Percentiles rank a stretch among this genome's conserved stretches.
Evolutionary conservation across 2,888 invertebrate species (phyloP).

Genomic region (Pheosia tremula): DNA sequence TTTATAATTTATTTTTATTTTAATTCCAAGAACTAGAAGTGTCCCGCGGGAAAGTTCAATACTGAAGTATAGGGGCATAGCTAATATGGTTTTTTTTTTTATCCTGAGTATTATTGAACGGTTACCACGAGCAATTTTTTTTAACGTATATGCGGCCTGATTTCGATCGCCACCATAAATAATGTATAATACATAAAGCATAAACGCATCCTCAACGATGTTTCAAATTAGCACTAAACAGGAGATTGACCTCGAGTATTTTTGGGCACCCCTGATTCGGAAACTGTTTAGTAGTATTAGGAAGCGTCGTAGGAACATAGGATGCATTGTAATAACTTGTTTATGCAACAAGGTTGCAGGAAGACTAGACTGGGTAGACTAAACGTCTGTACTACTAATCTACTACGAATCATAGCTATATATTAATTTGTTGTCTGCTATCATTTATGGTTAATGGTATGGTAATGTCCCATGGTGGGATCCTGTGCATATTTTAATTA

Average conservation of each 20-base stretch:
- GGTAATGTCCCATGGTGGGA: neutral
- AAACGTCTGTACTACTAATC: neutral
- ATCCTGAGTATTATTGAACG: too few relatives aligned
- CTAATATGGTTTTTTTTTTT: too few relatives aligned
- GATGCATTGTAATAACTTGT: slow-evolving; percentile 24
- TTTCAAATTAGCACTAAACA: slow-evolving; percentile 3
- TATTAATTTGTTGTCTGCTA: neutral
- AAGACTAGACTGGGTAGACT: slow-evolving; percentile 9
- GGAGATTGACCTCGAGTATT: slow-evolving; percentile 17
- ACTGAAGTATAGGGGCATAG: too few relatives aligned
- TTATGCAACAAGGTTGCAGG: slow-evolving; percentile 23
- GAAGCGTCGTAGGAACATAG: slow-evolving; percentile 16
- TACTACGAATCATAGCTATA: neutral
- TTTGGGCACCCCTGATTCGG: slow-evolving; percentile 9
- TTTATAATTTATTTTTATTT: too few relatives aligned
- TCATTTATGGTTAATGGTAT: neutral
- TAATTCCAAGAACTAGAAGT: too few relatives aligned
- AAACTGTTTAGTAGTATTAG: slow-evolving; percentile 14
- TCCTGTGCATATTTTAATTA: neutral
- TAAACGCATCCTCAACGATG: neutral
- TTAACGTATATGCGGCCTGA: too few relatives aligned
- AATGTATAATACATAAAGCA: too few relatives aligned
- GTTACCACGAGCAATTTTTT: too few relatives aligned
- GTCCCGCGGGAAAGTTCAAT: too few relatives aligned
- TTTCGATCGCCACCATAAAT: too few relatives aligned